A percentile compares a stretch with the other conserved stretches of the same genome.
Conservation (phyloP, 2,113 vertebrate species). For the Brachyhypopomus gauderio region DNA sequence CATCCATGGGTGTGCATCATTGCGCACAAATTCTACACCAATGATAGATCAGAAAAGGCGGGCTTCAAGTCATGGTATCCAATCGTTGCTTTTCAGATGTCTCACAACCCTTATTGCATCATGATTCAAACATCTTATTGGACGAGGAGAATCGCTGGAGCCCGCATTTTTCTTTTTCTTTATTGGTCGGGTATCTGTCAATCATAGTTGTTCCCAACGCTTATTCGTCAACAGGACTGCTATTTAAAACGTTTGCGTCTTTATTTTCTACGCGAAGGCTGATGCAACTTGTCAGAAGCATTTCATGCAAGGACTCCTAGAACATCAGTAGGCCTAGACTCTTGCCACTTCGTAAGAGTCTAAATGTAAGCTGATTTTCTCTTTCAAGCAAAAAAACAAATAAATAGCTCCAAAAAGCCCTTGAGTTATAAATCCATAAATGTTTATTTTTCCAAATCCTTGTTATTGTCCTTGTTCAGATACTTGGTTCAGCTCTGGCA, state of each 20-base stretch:
- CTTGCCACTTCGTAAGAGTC: not conserved
- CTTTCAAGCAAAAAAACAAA: not conserved
- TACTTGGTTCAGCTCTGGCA: too few relatives aligned
- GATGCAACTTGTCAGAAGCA: slow-evolving; percentile 69
- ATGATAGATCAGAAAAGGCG: slow-evolving; percentile 32
- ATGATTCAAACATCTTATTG: slow-evolving; percentile 22
- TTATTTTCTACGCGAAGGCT: slow-evolving; percentile 48
- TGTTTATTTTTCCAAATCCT: not conserved
- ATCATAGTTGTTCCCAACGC: rapidly evolving
- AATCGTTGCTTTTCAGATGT: slow-evolving; percentile 46
- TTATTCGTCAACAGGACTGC: slow-evolving; percentile 59
- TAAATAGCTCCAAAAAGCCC: not conserved
- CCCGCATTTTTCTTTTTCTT: rapidly evolving
- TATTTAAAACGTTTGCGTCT: not conserved
- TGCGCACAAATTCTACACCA: slow-evolving; percentile 45
- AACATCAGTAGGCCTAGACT: not conserved
- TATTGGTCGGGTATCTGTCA: slow-evolving; percentile 47
- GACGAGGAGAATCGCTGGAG: not conserved
- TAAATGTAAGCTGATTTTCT: not conserved
- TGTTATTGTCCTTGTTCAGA: too few relatives aligned
- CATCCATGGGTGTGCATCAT: not conserved
- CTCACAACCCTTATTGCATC: slow-evolving; percentile 11
- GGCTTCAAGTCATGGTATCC: not conserved
- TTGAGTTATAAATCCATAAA: not conserved
- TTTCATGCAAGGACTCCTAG: slow-evolving; percentile 62